These are phyloP conservation scores for Ceryle rudis DNA, from an alignment of 2,797 vertebrate species.

Conservation along the genomic window DNA sequence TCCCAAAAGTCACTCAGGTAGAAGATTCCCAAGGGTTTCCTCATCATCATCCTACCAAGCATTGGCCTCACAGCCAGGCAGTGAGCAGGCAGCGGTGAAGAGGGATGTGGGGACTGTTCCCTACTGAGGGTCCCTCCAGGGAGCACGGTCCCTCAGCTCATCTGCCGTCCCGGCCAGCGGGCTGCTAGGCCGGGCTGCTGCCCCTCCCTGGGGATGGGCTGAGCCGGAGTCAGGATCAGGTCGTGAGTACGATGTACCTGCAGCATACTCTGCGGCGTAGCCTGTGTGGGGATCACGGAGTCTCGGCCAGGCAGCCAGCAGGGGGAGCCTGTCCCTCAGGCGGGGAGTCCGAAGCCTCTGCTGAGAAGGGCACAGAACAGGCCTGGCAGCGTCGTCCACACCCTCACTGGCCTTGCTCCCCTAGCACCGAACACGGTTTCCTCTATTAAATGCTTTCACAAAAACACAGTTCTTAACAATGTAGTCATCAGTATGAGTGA, in stretches of 20 bases:
- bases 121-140: accelerated
- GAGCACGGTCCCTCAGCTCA: accelerated
- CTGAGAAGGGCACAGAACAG: accelerated
- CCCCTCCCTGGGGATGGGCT: background rate
- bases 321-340: background rate
- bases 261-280: accelerated
- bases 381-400: too few species aligned
- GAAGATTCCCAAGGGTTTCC: background rate
- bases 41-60: accelerated
- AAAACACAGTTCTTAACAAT: background rate
- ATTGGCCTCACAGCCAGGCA: accelerated
- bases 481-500: background rate
- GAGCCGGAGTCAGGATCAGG: accelerated
- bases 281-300: background rate
- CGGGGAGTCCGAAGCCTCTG: accelerated
- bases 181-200: accelerated
- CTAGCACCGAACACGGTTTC: background rate
- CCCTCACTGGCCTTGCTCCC: background rate
- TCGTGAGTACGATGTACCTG: background rate
- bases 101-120: background rate
- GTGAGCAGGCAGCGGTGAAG: background rate
- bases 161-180: accelerated
- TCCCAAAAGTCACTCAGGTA: background rate
- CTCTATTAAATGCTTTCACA: background rate
- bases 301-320: background rate